phyloP scores from a whole-genome alignment of 2,113 vertebrate species.

The Oplegnathus fasciatus region DNA sequence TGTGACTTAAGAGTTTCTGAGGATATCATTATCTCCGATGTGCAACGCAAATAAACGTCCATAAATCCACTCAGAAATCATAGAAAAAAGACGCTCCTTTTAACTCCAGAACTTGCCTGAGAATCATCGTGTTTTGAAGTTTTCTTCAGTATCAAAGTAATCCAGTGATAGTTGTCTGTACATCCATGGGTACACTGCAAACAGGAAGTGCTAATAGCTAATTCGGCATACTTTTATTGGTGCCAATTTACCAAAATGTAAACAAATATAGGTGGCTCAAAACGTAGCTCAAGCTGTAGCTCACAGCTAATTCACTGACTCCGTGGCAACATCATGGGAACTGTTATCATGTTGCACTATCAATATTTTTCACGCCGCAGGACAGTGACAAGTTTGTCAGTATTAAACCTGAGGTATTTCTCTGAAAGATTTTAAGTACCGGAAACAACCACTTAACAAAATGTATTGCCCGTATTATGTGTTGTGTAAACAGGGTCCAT shows the following conservation, averaged over 20 bases:
- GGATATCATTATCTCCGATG: background rate
- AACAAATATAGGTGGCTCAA: too few species aligned
- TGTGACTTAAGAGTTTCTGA: background rate
- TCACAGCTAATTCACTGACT: background rate
- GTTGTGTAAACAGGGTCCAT: background rate
- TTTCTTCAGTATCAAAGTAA: background rate
- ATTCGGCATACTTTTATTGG: background rate
- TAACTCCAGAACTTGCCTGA: background rate
- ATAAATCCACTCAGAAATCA: background rate
- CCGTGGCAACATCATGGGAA: background rate
- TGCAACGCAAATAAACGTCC: background rate
- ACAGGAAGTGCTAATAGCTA: background rate
- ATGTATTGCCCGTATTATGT: background rate
- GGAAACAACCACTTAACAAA: background rate
- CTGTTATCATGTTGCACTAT: too few species aligned
- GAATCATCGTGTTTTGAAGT: background rate
- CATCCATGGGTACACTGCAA: background rate
- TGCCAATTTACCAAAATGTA: too few species aligned
- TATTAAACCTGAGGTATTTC: background rate
- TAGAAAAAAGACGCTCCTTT: background rate
- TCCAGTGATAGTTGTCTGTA: background rate
- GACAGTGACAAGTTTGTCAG: too few species aligned
- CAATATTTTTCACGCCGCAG: too few species aligned
- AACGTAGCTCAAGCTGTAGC: too few species aligned
- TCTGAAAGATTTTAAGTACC: background rate